Evolutionary conservation across 2,888 invertebrate species (phyloP), one percentile per base, ranked within the genome.

Genomic region (Myopa testacea): DNA sequence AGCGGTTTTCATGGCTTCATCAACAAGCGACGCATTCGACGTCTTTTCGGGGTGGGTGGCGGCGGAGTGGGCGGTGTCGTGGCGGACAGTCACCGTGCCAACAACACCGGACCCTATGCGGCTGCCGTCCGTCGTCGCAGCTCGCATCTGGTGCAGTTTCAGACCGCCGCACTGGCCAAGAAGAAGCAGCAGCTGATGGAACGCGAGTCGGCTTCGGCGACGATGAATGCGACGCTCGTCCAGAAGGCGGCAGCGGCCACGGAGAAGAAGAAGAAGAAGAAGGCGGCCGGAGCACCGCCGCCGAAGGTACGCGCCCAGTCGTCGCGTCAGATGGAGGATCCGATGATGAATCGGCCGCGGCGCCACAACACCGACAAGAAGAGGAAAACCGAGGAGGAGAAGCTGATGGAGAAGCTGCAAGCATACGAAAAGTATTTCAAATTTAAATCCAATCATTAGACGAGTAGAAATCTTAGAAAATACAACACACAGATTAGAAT

Each of bases 341-440:
- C 89, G 3, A 79, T 88, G 78, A 88, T 87, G 88, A 87, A 88
- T 82, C 87, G 89, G 0, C 88, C 89, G 4, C 83, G 88, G 38
- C 86, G 86, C 58, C 81, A 81, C 5, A 83, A 84, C 2, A 84
- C 85, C 4, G 81, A 83, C 12, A 4, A 72, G 6, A 77, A 62
- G 79, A 84, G 81, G 6, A 77, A 62, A 78, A 84, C 81, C 37
- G 38, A 37, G 4, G 4, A 75, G 8, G 79, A 68, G 77, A 85
- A 83, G 81, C 84, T 85, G 77, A 86, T 85, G 81, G 81, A 74
- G 74, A 10, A 74, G 75, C 55, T 55, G 75, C 40, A 45, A 40
- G 8, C 76, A 73, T 55, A 37, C 62, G n/a, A 78, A 81, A 81
- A 81, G 80, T 81, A 82, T 82, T 81, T 82, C 63, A 40, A 75